These are phyloP conservation scores for Oryzias javanicus DNA, from an alignment of 2,113 vertebrate genomes.

Conservation along the genomic window DNA sequence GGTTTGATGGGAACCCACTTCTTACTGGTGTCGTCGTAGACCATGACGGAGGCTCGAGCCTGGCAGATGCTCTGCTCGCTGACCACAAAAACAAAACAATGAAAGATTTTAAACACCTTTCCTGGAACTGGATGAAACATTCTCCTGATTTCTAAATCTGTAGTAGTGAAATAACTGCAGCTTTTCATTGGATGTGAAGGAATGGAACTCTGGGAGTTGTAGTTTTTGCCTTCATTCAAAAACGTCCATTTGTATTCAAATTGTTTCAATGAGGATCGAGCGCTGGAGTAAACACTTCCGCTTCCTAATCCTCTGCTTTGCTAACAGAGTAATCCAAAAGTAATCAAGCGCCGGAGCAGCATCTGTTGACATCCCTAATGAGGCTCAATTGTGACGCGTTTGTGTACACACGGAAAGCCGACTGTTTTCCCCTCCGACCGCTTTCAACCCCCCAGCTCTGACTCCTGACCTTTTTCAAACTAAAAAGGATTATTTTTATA, in stretches of 20 bases:
- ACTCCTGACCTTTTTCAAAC: neutral
- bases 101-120: neutral
- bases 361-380: conserved; percentile 53
- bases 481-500: neutral
- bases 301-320: conserved; percentile 31
- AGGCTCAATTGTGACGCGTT: conserved; percentile 4
- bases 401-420: conserved; percentile 11
- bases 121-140: too few species aligned
- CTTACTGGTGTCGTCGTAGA: conserved; percentile 98
- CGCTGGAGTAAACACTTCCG: conserved; percentile 33
- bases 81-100: conserved; percentile 1
- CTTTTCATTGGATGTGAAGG: too few species aligned
- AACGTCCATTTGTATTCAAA: neutral
- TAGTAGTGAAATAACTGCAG: too few species aligned
- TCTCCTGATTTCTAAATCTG: too few species aligned
- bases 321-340: conserved; percentile 54
- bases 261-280: neutral
- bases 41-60: conserved; percentile 98
- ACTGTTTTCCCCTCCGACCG: conserved; percentile 21
- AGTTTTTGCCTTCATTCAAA: neutral
- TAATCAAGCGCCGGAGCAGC: conserved; percentile 51
- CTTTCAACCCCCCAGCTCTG: neutral
- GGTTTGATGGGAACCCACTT: conserved; percentile 99
- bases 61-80: conserved; percentile 99
- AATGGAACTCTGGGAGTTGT: too few species aligned